Conservation (phyloP, 1,140 invertebrate species). For the Lordiphosa collinella region DNA sequence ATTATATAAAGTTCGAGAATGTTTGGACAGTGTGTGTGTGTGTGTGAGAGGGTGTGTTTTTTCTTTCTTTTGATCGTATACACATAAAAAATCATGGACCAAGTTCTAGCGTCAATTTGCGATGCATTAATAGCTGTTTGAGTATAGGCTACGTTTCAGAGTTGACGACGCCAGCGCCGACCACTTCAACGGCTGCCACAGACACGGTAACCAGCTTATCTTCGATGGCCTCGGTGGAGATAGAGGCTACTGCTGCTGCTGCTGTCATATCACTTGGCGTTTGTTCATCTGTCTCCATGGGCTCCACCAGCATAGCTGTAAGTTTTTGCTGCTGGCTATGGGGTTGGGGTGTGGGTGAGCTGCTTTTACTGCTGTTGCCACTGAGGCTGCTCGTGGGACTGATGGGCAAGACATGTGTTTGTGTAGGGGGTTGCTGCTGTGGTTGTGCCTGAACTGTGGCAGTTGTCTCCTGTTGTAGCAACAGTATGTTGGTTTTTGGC, state of each 20-base stretch:
- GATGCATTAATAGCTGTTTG: slow-evolving; percentile 77
- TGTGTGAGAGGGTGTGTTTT: too few relatives aligned
- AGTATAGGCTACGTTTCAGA: slow-evolving; percentile 80
- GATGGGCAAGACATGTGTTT: slow-evolving; percentile 63
- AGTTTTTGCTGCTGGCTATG: slow-evolving; percentile 41
- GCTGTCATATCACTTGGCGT: slow-evolving; percentile 32
- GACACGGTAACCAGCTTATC: slow-evolving; percentile 38
- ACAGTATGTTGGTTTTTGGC: slow-evolving; percentile 51
- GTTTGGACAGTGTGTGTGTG: too few relatives aligned
- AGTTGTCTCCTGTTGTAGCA: slow-evolving; percentile 57
- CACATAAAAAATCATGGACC: neutral
- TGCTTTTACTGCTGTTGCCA: slow-evolving; percentile 62
- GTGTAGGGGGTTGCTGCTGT: slow-evolving; percentile 31
- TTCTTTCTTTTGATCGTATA: too few relatives aligned
- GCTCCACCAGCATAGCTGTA: slow-evolving; percentile 42
- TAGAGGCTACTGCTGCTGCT: slow-evolving; percentile 34
- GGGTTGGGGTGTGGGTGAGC: slow-evolving; percentile 59
- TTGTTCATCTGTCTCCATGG: slow-evolving; percentile 62
- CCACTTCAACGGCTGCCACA: slow-evolving; percentile 62
- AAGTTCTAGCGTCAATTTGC: slow-evolving; percentile 55
- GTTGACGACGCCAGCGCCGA: slow-evolving; percentile 58
- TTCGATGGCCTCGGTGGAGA: slow-evolving; percentile 38
- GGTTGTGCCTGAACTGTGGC: slow-evolving; percentile 32
- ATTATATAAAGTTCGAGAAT: slow-evolving; percentile 32
- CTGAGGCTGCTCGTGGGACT: slow-evolving; percentile 71